Evolutionary conservation across 1,140 invertebrate genomes (phyloP).

Genomic region (Penaeus indicus): DNA sequence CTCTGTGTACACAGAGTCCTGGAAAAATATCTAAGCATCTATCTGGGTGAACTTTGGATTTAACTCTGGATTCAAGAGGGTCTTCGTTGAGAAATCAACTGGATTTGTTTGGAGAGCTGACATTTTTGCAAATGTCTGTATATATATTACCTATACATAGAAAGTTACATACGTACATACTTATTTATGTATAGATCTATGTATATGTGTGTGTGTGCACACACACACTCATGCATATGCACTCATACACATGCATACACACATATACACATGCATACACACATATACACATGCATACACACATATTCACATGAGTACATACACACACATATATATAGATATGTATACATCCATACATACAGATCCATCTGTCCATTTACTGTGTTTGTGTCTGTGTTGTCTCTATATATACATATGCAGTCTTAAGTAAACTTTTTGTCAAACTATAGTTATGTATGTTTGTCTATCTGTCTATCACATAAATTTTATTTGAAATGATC

Average conservation of each 20-base stretch:
- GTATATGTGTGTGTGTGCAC: not conserved
- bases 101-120: too few species aligned
- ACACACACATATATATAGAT: not conserved
- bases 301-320: too few species aligned
- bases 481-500: not conserved
- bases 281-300: not conserved
- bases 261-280: not conserved
- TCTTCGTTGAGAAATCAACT: too few species aligned
- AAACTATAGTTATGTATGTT: not conserved
- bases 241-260: not conserved
- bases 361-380: too few species aligned
- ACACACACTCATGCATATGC: not conserved
- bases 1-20: not conserved
- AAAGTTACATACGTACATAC: not conserved
- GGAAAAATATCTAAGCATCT: too few species aligned
- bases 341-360: not conserved
- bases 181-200: not conserved
- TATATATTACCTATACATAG: not conserved
- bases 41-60: too few species aligned
- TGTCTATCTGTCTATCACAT: not conserved
- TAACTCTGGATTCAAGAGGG: too few species aligned
- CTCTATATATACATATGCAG: not conserved
- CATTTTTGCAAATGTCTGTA: not conserved
- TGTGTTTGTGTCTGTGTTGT: not conserved
- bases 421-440: not conserved